Evolutionary conservation across 2,797 vertebrate genomes (phyloP).

Genomic region (Octomys mimax): DNA sequence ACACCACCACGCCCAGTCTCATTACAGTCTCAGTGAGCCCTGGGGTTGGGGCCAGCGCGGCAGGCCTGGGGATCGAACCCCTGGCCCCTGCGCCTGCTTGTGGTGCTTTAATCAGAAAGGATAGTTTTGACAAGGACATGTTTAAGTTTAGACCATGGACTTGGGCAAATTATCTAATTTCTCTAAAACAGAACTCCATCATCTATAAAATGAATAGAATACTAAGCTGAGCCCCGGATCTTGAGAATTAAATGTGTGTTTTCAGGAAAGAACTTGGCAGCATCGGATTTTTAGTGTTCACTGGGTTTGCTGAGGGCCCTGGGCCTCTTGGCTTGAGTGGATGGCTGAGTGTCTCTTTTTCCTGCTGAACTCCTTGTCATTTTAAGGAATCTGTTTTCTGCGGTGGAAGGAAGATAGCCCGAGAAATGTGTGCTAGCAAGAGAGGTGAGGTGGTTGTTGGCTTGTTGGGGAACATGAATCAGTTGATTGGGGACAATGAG

Average conservation of each 20-base stretch:
- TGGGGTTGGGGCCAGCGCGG: no score
- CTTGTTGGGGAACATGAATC: not conserved
- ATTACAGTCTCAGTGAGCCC: no score
- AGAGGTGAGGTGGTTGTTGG: not conserved
- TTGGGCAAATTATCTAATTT: not conserved
- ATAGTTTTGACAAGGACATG: not conserved
- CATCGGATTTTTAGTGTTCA: not conserved
- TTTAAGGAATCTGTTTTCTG: not conserved
- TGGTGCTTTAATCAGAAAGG: not conserved
- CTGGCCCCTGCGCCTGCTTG: no score
- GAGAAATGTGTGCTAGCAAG: not conserved
- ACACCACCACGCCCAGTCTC: no score
- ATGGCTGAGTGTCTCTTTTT: not conserved
- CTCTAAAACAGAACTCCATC: not conserved
- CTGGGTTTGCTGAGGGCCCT: not conserved
- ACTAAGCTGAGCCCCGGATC: not conserved
- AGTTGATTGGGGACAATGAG: not conserved
- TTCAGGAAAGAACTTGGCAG: not conserved
- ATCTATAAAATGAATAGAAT: not conserved
- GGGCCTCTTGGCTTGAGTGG: not conserved
- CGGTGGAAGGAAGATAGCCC: not conserved
- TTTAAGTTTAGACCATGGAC: constrained; percentile 26
- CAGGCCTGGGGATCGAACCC: no score
- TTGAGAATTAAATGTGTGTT: not conserved
- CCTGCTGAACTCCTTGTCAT: not conserved